phyloP scores from a whole-genome alignment of 2,888 invertebrate genomes.

The Rhagophthalmus giganteus region DNA sequence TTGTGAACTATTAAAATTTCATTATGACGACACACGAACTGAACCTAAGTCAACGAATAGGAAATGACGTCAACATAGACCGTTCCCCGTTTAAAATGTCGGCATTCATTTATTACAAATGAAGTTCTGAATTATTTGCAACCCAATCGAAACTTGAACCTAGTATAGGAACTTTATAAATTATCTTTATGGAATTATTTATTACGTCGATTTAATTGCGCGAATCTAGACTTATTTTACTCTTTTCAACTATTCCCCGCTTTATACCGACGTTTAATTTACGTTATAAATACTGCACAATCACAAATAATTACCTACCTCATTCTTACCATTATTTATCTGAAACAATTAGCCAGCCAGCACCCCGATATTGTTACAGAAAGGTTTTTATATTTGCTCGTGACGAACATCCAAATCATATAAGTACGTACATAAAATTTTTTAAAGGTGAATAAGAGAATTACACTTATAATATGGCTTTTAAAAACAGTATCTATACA shows the following conservation, averaged over 20 bases:
- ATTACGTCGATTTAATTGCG: conserved; percentile 33
- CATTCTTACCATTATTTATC: too few relatives aligned
- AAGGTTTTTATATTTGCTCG: too few relatives aligned
- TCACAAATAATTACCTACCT: neutral
- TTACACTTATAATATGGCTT: too few relatives aligned
- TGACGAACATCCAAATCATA: too few relatives aligned
- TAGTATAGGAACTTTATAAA: conserved; percentile 45
- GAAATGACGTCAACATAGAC: conserved; percentile 45
- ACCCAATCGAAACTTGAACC: conserved; percentile 48
- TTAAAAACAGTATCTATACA: too few relatives aligned
- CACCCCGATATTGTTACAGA: too few relatives aligned
- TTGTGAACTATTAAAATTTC: conserved; percentile 47
- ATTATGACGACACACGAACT: conserved; percentile 47
- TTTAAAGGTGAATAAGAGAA: too few relatives aligned
- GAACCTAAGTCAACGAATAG: conserved; percentile 47
- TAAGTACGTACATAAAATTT: too few relatives aligned
- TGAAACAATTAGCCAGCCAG: too few relatives aligned
- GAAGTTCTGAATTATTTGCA: conserved; percentile 46
- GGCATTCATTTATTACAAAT: conserved; percentile 45
- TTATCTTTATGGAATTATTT: conserved; percentile 44
- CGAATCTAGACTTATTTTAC: conserved; percentile 22
- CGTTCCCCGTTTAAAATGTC: conserved; percentile 46
- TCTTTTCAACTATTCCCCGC: conserved; percentile 13
- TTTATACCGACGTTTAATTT: neutral
- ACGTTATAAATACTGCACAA: neutral